These are phyloP conservation scores for Drosophila prosaltans DNA, from an alignment of 1,140 invertebrate genomes.

Conservation along the genomic window DNA sequence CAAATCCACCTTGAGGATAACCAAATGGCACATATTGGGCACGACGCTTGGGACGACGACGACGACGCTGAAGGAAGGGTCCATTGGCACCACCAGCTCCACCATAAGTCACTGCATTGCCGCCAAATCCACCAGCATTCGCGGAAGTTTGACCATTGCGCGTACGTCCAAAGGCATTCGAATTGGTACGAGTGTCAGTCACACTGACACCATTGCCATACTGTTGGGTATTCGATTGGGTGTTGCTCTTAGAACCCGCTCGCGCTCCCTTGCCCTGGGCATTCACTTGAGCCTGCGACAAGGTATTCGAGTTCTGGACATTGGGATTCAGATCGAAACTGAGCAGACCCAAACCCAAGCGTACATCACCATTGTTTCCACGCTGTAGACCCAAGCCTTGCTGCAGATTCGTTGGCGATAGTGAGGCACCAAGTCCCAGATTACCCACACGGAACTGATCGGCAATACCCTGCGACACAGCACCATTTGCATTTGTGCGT, in stretches of 20 bases:
- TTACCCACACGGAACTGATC: slow-evolving; percentile 71
- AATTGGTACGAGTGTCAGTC: slow-evolving; percentile 59
- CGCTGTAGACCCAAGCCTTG: slow-evolving; percentile 73
- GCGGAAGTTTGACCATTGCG: slow-evolving; percentile 69
- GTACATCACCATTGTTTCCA: slow-evolving; percentile 58
- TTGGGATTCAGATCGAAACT: slow-evolving; percentile 65
- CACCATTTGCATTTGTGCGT: slow-evolving; percentile 62
- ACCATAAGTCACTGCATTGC: slow-evolving; percentile 54
- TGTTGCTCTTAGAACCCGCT: slow-evolving; percentile 58
- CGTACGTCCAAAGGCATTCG: slow-evolving; percentile 65
- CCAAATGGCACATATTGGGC: slow-evolving; percentile 70
- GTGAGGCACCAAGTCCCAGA: slow-evolving; percentile 61
- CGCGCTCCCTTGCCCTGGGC: slow-evolving; percentile 60
- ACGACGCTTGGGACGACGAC: slow-evolving; percentile 58
- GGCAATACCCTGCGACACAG: slow-evolving; percentile 54
- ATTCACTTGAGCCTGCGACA: slow-evolving; percentile 65
- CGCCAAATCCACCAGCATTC: slow-evolving; percentile 56
- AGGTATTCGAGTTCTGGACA: slow-evolving; percentile 43
- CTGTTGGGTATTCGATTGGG: slow-evolving; percentile 53
- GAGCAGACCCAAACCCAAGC: slow-evolving; percentile 63
- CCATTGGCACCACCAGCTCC: slow-evolving; percentile 29
- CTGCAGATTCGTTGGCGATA: slow-evolving; percentile 65
- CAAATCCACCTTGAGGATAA: slow-evolving; percentile 41
- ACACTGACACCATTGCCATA: slow-evolving; percentile 54
- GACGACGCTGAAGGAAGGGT: slow-evolving; percentile 29